phyloP scores from a whole-genome alignment of 2,888 invertebrate genomes.

The Heliothis peltigera region DNA sequence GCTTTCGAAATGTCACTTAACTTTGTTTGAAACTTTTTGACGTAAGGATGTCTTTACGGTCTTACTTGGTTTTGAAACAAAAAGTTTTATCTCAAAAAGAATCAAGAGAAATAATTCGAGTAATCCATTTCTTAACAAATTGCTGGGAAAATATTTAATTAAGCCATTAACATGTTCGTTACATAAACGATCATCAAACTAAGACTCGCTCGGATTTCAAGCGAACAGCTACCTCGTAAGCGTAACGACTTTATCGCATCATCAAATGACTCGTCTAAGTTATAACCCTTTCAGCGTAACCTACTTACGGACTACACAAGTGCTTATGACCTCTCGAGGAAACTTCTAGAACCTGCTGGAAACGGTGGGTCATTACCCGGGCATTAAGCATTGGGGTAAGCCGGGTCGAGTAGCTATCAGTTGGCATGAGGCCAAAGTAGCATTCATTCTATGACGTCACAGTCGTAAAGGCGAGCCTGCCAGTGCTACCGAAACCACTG shows the following conservation, averaged over 20 bases:
- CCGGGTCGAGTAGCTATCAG: conserved; percentile 83
- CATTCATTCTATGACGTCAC: conserved; percentile 80
- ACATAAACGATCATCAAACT: conserved; percentile 47
- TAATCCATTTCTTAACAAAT: conserved; percentile 37
- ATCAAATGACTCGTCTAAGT: conserved; percentile 42
- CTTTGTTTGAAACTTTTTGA: conserved; percentile 34
- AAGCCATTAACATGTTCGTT: conserved; percentile 23
- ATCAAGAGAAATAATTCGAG: conserved; percentile 13
- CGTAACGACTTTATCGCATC: conserved; percentile 42
- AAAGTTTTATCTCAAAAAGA: conserved; percentile 31
- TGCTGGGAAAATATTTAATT: conserved; percentile 24
- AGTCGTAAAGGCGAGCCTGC: conserved; percentile 55
- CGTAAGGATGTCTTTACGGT: conserved; percentile 20
- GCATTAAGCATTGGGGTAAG: conserved; percentile 78
- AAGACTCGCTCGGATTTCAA: conserved; percentile 31
- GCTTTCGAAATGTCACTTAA: conserved; percentile 28
- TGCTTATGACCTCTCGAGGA: conserved; percentile 55
- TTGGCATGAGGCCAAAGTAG: conserved; percentile 83
- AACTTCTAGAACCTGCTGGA: conserved; percentile 69
- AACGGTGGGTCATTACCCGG: conserved; percentile 83
- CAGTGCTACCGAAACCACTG: conserved; percentile 51
- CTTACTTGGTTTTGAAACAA: conserved; percentile 26
- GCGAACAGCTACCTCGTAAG: conserved; percentile 31
- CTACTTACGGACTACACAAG: conserved; percentile 42
- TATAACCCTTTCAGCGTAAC: conserved; percentile 52